Conservation (phyloP, 2,113 vertebrate genomes). For the Eidolon helvum region DNA sequence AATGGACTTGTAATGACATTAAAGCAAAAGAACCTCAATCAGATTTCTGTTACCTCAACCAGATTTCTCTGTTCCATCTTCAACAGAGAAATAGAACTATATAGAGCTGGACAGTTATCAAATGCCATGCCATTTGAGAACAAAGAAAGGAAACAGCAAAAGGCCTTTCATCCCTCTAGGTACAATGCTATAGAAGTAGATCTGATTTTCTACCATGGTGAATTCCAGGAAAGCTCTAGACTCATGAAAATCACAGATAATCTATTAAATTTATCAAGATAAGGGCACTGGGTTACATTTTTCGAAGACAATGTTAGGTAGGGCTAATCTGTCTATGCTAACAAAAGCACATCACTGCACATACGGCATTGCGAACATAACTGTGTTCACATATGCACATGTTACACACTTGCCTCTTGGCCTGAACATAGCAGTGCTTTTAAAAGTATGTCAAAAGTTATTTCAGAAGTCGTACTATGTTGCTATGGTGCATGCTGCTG, state of each 20-base stretch:
- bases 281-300: conserved; percentile 17
- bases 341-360: neutral
- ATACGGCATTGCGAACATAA: neutral
- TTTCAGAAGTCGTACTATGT: conserved; percentile 84
- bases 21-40: neutral
- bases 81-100: neutral
- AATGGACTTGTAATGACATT: neutral
- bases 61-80: neutral
- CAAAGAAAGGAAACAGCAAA: neutral
- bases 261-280: conserved; percentile 58
- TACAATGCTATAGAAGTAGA: neutral
- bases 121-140: conserved; percentile 16
- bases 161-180: conserved; percentile 19
- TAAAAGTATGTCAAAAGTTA: conserved; percentile 78
- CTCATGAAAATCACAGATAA: conserved; percentile 39
- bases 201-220: conserved; percentile 37
- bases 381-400: neutral
- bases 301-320: conserved; percentile 53
- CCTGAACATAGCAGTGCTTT: conserved; percentile 55
- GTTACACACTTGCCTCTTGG: conserved; percentile 52
- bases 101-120: neutral
- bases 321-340: conserved; percentile 42
- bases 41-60: neutral
- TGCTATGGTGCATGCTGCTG: conserved; percentile 86
- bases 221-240: conserved; percentile 42